Evolutionary conservation across 2,113 vertebrate genomes (phyloP).

Genomic region (Callipepla californica): DNA sequence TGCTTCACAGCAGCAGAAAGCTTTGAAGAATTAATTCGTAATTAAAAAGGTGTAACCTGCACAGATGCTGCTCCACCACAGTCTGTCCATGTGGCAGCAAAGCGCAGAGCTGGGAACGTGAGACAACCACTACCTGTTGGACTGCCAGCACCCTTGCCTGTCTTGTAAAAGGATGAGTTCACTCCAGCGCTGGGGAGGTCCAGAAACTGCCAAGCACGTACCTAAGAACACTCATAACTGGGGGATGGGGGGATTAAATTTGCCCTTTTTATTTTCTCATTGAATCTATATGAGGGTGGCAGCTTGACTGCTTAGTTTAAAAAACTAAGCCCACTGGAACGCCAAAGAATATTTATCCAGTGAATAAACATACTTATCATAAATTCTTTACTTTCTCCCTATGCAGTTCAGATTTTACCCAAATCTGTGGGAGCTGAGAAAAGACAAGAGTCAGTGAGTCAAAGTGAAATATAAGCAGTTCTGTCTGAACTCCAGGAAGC

Average conservation of each 20-base stretch:
- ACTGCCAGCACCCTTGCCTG: not conserved
- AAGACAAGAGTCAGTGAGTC: not conserved
- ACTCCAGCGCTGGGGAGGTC: accelerated
- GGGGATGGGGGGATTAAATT: not conserved
- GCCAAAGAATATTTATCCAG: not conserved
- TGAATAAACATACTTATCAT: not conserved
- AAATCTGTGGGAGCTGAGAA: not conserved
- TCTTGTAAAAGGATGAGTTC: not conserved
- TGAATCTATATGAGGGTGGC: not conserved
- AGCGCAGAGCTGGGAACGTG: not conserved
- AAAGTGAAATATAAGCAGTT: not conserved
- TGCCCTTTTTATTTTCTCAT: not conserved
- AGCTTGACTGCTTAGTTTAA: not conserved
- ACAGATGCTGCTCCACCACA: not conserved
- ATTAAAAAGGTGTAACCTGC: not conserved
- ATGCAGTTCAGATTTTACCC: not conserved
- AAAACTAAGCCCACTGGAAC: not conserved
- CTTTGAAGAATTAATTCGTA: not conserved
- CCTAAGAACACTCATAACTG: accelerated
- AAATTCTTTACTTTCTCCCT: not conserved
- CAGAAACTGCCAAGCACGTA: accelerated
- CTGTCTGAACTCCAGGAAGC: not conserved
- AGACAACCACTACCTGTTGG: accelerated
- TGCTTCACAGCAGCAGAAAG: accelerated
- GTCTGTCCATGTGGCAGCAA: not conserved